Evolutionary conservation across 2,888 invertebrate genomes (phyloP).

Genomic region (Stenichneumon culpator): DNA sequence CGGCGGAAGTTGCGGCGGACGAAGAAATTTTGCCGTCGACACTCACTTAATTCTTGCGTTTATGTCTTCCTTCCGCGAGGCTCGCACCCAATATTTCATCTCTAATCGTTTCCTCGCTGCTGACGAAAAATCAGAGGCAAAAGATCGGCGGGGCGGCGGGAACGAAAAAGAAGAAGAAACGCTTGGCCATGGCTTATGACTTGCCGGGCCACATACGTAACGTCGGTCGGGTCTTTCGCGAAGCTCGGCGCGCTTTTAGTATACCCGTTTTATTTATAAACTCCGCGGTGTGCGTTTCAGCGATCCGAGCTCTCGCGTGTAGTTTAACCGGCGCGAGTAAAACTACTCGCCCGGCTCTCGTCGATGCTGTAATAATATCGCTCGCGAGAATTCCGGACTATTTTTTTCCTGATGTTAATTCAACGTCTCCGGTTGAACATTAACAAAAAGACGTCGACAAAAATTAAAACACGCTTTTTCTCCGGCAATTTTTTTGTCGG

Average conservation of each 20-base stretch:
- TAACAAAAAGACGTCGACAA: too few relatives aligned
- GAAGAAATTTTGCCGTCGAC: slow-evolving; percentile 3
- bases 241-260: background rate
- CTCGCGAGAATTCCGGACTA: background rate
- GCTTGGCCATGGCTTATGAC: slow-evolving; percentile 2
- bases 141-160: background rate
- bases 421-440: background rate
- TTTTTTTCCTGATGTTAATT: background rate
- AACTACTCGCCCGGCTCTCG: background rate
- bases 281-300: slow-evolving; percentile 26
- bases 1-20: background rate
- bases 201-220: slow-evolving; percentile 4
- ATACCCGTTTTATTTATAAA: slow-evolving; percentile 25
- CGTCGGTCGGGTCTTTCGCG: background rate
- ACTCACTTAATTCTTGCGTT: slow-evolving; percentile 1
- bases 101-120: slow-evolving; percentile 8
- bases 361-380: background rate
- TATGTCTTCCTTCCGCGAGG: background rate
- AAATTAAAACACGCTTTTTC: too few relatives aligned
- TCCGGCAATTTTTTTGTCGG: too few relatives aligned
- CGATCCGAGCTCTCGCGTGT: slow-evolving; percentile 13
- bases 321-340: background rate
- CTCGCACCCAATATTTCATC: slow-evolving; percentile 12
- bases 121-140: background rate
- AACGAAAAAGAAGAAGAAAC: background rate